These are phyloP conservation scores for Discoglossus pictus DNA, from an alignment of 2,797 vertebrate species.

Conservation along the genomic window DNA sequence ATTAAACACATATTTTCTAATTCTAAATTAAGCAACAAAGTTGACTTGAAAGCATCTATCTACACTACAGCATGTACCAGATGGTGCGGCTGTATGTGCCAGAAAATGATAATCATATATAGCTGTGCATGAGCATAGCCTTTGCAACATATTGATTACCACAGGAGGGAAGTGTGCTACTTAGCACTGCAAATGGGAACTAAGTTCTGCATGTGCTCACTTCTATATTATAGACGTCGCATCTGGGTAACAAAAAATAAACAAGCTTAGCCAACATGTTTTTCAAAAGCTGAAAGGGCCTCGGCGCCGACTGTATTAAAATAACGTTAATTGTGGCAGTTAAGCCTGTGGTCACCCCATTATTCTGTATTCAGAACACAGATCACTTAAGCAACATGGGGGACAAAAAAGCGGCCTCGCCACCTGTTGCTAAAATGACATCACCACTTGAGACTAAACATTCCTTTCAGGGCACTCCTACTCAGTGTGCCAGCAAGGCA, in stretches of 20 bases:
- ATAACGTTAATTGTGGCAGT: slow-evolving; percentile 55
- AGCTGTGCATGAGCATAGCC: slow-evolving; percentile 22
- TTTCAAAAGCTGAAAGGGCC: slow-evolving; percentile 56
- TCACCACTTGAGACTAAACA: slow-evolving; percentile 55
- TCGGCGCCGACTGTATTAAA: slow-evolving; percentile 46
- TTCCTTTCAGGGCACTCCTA: slow-evolving; percentile 32
- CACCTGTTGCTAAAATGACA: slow-evolving; percentile 69
- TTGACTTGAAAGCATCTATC: slow-evolving; percentile 27
- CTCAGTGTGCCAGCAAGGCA: slow-evolving; percentile 57
- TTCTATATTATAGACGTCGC: slow-evolving; percentile 53
- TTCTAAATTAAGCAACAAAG: slow-evolving; percentile 46
- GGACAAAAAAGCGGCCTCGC: slow-evolving; percentile 55
- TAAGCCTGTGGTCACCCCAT: slow-evolving; percentile 62
- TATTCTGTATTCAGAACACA: slow-evolving; percentile 53
- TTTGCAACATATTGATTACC: slow-evolving; percentile 54
- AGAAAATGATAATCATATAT: slow-evolving; percentile 35
- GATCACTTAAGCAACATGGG: background rate
- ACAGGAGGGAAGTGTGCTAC: slow-evolving; percentile 53
- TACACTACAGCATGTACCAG: slow-evolving; percentile 38
- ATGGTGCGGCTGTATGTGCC: slow-evolving; percentile 35
- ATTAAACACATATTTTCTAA: slow-evolving; percentile 37
- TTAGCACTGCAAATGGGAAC: slow-evolving; percentile 42
- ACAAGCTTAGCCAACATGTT: slow-evolving; percentile 59
- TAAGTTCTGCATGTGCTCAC: slow-evolving; percentile 60
- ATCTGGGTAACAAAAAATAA: slow-evolving; percentile 56